Evolutionary conservation across 2,888 invertebrate genomes (phyloP), one percentile per base, ranked within the genome.

Genomic region (Myopa tessellatipennis): DNA sequence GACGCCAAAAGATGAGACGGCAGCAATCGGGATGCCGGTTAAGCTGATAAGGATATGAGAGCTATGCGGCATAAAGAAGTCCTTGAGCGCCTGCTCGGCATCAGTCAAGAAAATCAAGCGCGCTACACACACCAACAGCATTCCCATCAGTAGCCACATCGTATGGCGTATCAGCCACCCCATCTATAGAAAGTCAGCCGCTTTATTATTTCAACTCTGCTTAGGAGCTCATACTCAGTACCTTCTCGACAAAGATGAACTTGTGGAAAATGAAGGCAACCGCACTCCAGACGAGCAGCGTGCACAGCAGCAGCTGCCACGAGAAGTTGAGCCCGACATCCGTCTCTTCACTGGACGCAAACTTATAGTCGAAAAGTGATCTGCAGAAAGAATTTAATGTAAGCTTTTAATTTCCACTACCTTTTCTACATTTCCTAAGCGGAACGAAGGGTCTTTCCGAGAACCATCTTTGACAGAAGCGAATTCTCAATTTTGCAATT

Each of bases 1-100:
- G 0, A 95, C 93, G 0, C 96, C 97, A 38, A 97, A 92, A 0
- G 96, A 95, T 86, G 94, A 96, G 88, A 97, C 67, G 0, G 83
- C 82, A 74, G 84, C 72, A 0, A 85, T 14, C 1, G 84, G 81
- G 38, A 83, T 77, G 0, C 72, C 63, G 0, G 36, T 4, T 0
- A 77, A 6, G 5, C 79, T 82, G 0, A 78, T 0, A 0, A 75
- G 0, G 61, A 85, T 40, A 0, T 78, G 36, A 0, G 72, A 5
- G 5, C 2, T 0, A 0, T 26, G 67, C 0, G 83, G 82, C 1
- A 4, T 58, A 0, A 83, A 63, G 36, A 78, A 84, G 7, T 79
- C 76, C 0, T 34, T 4, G 0, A 85, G 26, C 3, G 83, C 82
- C 0, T 60, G 67, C 4, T 80, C n/a, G 0, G 84, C 83, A 4